Conservation (phyloP, 2,113 vertebrate species). For the Pagrus major region DNA sequence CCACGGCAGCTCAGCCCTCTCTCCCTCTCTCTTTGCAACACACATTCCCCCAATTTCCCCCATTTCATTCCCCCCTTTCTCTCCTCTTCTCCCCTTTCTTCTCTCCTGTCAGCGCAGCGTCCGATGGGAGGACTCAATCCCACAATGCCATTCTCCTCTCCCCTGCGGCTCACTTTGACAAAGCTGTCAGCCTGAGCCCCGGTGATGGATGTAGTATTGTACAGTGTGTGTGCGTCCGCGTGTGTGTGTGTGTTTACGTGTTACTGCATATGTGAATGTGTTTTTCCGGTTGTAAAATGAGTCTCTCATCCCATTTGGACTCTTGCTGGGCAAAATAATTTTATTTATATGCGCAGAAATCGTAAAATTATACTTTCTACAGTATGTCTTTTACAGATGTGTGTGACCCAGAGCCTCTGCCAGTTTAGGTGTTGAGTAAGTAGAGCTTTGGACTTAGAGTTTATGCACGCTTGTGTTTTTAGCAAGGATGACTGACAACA, state of each 20-base stretch:
- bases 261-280: constrained; percentile 27
- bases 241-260: constrained; percentile 10
- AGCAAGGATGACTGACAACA: not conserved
- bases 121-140: constrained; percentile 76
- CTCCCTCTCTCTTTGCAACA: constrained; percentile 41
- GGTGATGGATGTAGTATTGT: constrained; percentile 73
- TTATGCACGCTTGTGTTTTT: not conserved
- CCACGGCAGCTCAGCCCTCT: constrained; percentile 55
- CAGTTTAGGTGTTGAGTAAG: not conserved
- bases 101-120: constrained; percentile 67
- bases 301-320: not conserved
- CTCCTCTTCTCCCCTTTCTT: constrained; percentile 27
- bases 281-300: constrained; percentile 11
- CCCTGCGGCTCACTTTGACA: constrained; percentile 76
- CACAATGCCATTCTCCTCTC: constrained; percentile 72
- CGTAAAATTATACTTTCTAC: not conserved
- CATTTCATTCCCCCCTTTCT: constrained; percentile 3
- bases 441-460: not conserved
- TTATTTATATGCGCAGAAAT: not conserved
- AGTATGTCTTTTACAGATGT: not conserved
- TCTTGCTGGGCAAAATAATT: not conserved
- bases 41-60: constrained; percentile 30
- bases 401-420: not conserved
- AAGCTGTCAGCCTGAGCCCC: constrained; percentile 70
- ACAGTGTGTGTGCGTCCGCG: constrained; percentile 35